These are phyloP conservation scores for Mythimna impura DNA, from an alignment of 2,888 invertebrate genomes.

Conservation along the genomic window DNA sequence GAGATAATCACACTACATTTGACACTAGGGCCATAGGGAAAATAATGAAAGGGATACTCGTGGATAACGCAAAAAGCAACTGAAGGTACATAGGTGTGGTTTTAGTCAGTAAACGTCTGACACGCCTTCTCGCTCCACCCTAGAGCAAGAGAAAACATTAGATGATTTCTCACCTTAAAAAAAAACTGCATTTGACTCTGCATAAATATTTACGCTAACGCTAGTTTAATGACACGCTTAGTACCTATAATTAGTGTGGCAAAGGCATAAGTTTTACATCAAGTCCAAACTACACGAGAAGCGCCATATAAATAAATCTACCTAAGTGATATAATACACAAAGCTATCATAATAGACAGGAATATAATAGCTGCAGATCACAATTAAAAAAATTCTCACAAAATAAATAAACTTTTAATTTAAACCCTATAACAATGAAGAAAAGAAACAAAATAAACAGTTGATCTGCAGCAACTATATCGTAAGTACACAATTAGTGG, in stretches of 20 bases:
- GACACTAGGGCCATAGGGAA: no score
- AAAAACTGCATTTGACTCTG: background rate
- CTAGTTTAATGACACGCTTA: background rate
- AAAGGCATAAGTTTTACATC: background rate
- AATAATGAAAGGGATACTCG: no score
- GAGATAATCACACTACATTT: no score
- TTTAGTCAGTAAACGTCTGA: no score
- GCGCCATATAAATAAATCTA: conserved; percentile 7
- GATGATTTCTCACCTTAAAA: background rate
- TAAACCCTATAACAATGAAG: background rate
- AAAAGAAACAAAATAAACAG: background rate
- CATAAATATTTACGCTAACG: background rate
- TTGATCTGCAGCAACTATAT: conserved; percentile 9
- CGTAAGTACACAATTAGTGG: background rate
- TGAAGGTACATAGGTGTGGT: no score
- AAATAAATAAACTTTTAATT: background rate
- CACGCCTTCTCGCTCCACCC: no score
- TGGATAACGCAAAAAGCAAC: no score
- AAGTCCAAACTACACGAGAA: conserved; percentile 17
- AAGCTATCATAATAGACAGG: background rate
- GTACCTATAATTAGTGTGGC: background rate
- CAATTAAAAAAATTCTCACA: background rate
- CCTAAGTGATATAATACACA: background rate
- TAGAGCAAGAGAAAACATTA: no score
- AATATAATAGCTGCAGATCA: conserved; percentile 5